Evolutionary conservation across 2,797 vertebrate genomes (phyloP), one percentile per base, ranked within the genome.

Genomic region (Galaxias olidus): DNA sequence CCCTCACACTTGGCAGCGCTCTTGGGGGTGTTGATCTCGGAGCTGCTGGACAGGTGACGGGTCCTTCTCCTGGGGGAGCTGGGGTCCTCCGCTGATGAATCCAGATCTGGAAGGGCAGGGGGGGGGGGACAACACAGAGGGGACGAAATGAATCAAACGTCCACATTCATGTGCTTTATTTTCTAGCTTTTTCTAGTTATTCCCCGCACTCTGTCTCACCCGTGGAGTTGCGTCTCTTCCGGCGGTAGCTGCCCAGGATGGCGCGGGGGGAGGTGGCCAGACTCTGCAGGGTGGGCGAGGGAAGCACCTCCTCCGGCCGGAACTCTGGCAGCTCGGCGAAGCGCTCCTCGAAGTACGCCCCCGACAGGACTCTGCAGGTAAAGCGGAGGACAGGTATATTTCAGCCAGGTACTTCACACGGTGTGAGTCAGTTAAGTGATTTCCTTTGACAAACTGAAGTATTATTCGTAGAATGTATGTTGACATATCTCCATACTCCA

Each of bases 1-100:
- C 95, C 96, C 85, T 97, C 96, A 0, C 95, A 96, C 85, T 96
- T 96, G 87, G 93, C 86, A n/a, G 91, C 96, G 19, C 96, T 96
- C 85, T 96, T 97, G 8, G 96, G 96, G 4, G 96, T 97, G 89
- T 91, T 97, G 76, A 95, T 95, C 86, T 97, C 96, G 0, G 96
- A 96, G 86, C 95, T 95, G 84, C 94, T 96, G 50, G 95, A 97
- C 17, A 95, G 90, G 11, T 94, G 91, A 0, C 94, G 91, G 51
- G 93, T 94, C 87, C 95, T 95, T 73, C 95, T 94, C 82, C 95
- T 92, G 0, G 95, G 95, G 0, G 95, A 97, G 69, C 91, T 89
- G 65, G 95, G 94, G 41, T 97, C 96, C 61, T 97, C 95, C 0
- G 89, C 89, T 0, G 93, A 86, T 0, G 84, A 87, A 63, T 97